Percentiles rank a stretch among this genome's conserved stretches.
Conservation (phyloP, 2,888 invertebrate genomes). For the Phengaris alcon region DNA sequence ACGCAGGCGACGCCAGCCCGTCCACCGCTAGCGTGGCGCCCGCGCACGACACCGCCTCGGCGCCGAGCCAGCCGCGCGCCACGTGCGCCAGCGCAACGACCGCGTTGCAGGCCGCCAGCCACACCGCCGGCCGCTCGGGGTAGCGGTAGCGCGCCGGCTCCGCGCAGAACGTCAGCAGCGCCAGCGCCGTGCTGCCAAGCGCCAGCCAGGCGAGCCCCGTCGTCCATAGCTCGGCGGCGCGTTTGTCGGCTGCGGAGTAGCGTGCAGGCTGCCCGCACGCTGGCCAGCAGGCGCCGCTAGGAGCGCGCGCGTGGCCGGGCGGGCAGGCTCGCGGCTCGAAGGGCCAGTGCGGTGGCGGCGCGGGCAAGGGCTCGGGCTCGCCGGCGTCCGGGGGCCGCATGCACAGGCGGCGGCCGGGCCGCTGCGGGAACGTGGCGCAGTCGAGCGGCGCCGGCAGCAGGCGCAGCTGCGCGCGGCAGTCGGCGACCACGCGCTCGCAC, state of each 20-base stretch:
- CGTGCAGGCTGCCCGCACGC: constrained; percentile 85
- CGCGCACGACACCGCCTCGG: constrained; percentile 58
- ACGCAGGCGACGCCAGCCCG: constrained; percentile 77
- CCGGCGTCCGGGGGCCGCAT: constrained; percentile 83
- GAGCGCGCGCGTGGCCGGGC: constrained; percentile 79
- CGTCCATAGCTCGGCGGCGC: constrained; percentile 86
- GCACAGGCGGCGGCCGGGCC: constrained; percentile 84
- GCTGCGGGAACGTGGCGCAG: constrained; percentile 89
- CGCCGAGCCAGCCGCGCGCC: constrained; percentile 82
- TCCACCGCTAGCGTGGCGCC: constrained; percentile 68
- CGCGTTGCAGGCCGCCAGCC: constrained; percentile 92
- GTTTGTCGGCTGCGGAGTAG: constrained; percentile 83
- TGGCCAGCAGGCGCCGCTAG: constrained; percentile 80
- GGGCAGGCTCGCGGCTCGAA: constrained; percentile 76
- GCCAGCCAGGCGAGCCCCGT: constrained; percentile 88
- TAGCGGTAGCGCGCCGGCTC: constrained; percentile 94
- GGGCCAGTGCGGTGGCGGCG: constrained; percentile 66
- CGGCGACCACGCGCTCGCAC: constrained; percentile 86
- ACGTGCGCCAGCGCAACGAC: constrained; percentile 87
- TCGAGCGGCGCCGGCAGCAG: constrained; percentile 87
- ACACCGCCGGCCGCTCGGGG: constrained; percentile 94
- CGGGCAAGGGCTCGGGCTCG: constrained; percentile 65
- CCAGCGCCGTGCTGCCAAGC: constrained; percentile 89
- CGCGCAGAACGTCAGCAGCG: constrained; percentile 91
- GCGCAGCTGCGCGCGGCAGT: constrained; percentile 85